Percentiles rank a stretch among this genome's conserved stretches.
phyloP scores from a whole-genome alignment of 30 jellyfish, hydroid and myxozoan species.

The Turritopsis dohrnii region DNA sequence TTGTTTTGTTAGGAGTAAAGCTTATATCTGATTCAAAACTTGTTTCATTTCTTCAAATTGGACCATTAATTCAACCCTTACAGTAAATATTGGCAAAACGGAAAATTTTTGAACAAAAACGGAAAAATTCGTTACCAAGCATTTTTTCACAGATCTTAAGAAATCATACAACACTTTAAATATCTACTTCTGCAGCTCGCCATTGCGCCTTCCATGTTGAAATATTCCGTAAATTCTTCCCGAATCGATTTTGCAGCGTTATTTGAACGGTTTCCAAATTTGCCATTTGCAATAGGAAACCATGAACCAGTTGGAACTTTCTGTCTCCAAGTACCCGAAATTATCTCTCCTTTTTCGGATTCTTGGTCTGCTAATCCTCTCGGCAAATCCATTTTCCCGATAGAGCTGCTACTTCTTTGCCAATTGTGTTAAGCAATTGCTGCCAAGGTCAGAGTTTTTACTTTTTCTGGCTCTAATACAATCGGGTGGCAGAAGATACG shows the following conservation, averaged over 20 bases:
- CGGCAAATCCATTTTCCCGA: background rate
- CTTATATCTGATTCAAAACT: no score
- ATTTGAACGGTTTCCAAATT: background rate
- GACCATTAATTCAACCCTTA: no score
- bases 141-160: no score
- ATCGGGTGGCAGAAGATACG: constrained; percentile 5
- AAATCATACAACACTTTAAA: no score
- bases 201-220: constrained; percentile 2
- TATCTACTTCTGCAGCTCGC: no score
- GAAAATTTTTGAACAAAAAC: no score
- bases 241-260: background rate
- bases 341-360: background rate
- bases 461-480: constrained; percentile 3
- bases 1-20: no score
- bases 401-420: constrained; percentile 8
- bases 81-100: no score
- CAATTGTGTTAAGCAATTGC: background rate
- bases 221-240: background rate
- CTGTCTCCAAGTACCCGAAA: background rate
- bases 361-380: background rate
- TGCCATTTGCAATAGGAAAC: background rate
- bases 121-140: no score
- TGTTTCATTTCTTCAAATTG: no score
- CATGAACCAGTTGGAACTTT: constrained; percentile 6
- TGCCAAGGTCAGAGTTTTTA: background rate